Conservation (phyloP, 2,797 vertebrate genomes). For the Alfaro cultratus region DNA sequence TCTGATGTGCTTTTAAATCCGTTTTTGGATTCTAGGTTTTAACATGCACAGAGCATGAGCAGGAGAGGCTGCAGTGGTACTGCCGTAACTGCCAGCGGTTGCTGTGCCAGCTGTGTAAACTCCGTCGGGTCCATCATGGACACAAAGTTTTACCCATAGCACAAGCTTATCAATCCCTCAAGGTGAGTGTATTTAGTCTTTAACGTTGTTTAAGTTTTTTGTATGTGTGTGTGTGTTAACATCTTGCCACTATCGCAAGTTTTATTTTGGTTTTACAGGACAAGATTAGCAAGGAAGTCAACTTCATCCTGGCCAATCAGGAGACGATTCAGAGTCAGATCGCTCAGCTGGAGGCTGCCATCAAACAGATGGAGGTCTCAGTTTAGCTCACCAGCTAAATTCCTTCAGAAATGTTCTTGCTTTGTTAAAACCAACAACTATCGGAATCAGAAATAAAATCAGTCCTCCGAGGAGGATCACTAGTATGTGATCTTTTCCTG, state of each 20-base stretch:
- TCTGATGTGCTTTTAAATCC: neutral
- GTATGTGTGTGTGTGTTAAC: neutral
- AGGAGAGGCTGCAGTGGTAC: conserved; percentile 93
- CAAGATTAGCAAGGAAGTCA: conserved; percentile 91
- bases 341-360: conserved; percentile 89
- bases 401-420: neutral
- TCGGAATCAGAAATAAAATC: neutral
- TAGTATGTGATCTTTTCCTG: too few relatives aligned
- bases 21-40: conserved; percentile 81
- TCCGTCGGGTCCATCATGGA: conserved; percentile 89
- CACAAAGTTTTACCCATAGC: conserved; percentile 94
- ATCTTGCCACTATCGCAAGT: neutral
- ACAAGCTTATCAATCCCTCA: conserved; percentile 93
- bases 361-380: conserved; percentile 90
- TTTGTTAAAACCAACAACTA: neutral
- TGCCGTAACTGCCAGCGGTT: conserved; percentile 92
- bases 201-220: neutral
- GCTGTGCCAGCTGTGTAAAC: conserved; percentile 92
- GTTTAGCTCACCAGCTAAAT: neutral
- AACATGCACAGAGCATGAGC: conserved; percentile 92
- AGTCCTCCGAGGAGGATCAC: too few relatives aligned
- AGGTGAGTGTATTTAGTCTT: conserved; percentile 75
- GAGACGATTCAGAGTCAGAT: conserved; percentile 93
- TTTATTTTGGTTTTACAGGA: conserved; percentile 80
- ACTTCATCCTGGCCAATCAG: conserved; percentile 92